phyloP scores from a whole-genome alignment of 2,113 vertebrate genomes.

The Onychostruthus taczanowskii region DNA sequence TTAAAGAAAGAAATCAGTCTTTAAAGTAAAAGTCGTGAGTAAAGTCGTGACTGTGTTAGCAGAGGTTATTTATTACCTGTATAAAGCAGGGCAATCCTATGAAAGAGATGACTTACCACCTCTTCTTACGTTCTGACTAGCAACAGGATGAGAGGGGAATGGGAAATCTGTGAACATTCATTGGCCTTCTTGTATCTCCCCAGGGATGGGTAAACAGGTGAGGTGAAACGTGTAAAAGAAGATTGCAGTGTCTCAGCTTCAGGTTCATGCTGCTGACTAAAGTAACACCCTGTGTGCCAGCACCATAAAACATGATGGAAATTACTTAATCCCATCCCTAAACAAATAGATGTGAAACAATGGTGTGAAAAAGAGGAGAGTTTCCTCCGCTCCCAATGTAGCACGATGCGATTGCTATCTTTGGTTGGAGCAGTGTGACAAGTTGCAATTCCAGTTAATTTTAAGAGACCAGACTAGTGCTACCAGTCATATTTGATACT shows the following conservation, averaged over 20 bases:
- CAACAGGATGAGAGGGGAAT: background rate
- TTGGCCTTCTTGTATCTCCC: background rate
- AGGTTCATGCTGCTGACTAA: background rate
- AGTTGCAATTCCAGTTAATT: background rate
- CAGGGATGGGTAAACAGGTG: background rate
- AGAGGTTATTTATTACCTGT: background rate
- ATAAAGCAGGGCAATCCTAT: background rate
- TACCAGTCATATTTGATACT: background rate
- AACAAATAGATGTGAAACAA: background rate
- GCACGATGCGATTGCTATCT: background rate
- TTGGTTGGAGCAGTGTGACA: background rate
- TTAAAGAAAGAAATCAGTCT: background rate
- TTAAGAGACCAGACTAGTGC: background rate
- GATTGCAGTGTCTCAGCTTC: background rate
- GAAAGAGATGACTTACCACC: background rate
- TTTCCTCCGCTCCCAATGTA: background rate
- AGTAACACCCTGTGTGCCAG: background rate
- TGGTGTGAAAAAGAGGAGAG: background rate
- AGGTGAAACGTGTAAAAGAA: background rate
- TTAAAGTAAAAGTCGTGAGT: background rate
- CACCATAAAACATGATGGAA: background rate
- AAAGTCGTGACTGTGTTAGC: background rate
- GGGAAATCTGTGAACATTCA: background rate
- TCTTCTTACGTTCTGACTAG: background rate
- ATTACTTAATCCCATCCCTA: background rate